Base-by-base conservation (phyloP, 2,888 invertebrate genomes). In the Thymelicus sylvestris region DNA sequence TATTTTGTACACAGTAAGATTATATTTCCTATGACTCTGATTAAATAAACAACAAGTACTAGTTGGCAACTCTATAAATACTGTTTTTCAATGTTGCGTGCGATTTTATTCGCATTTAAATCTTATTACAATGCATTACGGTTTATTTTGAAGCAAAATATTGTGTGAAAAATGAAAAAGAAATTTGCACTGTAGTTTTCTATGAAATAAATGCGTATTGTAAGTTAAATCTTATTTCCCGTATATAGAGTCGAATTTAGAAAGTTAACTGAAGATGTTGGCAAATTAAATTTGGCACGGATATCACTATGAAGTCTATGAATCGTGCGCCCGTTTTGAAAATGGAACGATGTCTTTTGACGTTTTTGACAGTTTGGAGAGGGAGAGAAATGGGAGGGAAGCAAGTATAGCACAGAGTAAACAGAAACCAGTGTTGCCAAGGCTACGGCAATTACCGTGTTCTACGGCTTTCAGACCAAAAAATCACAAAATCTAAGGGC, bases 321-420 rank as follows among this genome's bases (percentile, higher is more conserved):
- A 79, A 73, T 77, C 72, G 74, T 75, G 72, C 78, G 79, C 79
- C 77, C 77, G 75, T 83, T 85, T 79, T 77, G 80, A 80, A 83
- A 86, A 77, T 78, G 77, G 80, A 80, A 79, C 79, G 81, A 78
- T 80, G 78, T 79, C 79, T 74, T 80, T 80, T 88, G 87, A 85
- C 86, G 80, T 80, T 85, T 86, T 78, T 87, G 87, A 88, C 88
- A 83, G 80, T 74, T 80, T 72, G 72, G 65, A 50, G 47, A 67
- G 61, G 74, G 79, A 79, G 77, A 75, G 77, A 24, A 52, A 7
- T 19, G 19, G 19, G 19, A 19, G 19, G 19, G 19, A 19, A 19
- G 19, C 19, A 19, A 19, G 19, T 19, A 19, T 19, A 19, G 19
- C 31, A 31, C 31, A 31, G 31, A 31, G 31, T 31, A 31, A 31